Evolutionary conservation across 1,140 invertebrate species (phyloP).

Genomic region (Drosophila neocordata): DNA sequence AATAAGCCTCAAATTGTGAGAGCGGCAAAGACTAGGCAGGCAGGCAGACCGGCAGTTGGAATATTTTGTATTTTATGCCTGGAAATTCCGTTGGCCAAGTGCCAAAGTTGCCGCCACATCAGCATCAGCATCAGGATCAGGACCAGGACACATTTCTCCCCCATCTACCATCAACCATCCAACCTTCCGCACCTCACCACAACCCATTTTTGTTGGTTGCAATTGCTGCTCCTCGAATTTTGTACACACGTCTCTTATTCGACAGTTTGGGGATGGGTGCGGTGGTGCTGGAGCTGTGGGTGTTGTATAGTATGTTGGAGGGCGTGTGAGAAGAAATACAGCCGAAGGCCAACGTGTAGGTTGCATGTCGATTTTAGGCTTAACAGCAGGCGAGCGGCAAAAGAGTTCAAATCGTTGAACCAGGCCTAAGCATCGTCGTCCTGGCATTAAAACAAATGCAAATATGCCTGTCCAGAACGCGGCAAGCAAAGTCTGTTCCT

Average conservation of each 20-base stretch:
- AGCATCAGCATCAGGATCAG: constrained; percentile 24
- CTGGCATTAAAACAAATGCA: constrained; percentile 48
- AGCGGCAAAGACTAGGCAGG: not conserved
- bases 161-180: not conserved
- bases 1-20: constrained; percentile 58
- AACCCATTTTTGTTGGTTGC: constrained; percentile 10
- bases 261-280: not conserved
- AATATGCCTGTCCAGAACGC: constrained; percentile 41
- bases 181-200: not conserved
- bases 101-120: constrained; percentile 55
- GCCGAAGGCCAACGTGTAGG: constrained; percentile 45
- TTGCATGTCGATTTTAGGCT: constrained; percentile 62
- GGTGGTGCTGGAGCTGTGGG: not conserved
- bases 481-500: constrained; percentile 36
- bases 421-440: constrained; percentile 34
- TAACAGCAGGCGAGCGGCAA: constrained; percentile 44
- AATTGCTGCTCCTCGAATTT: constrained; percentile 3
- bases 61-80: constrained; percentile 59
- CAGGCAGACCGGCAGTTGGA: constrained; percentile 36
- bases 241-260: constrained; percentile 5
- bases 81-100: constrained; percentile 60
- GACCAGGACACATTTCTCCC: not conserved
- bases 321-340: constrained; percentile 36
- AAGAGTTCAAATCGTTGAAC: constrained; percentile 46
- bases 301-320: not conserved